These are phyloP conservation scores for Agrilus planipennis DNA, from an alignment of 1,140 invertebrate genomes.

Conservation along the genomic window DNA sequence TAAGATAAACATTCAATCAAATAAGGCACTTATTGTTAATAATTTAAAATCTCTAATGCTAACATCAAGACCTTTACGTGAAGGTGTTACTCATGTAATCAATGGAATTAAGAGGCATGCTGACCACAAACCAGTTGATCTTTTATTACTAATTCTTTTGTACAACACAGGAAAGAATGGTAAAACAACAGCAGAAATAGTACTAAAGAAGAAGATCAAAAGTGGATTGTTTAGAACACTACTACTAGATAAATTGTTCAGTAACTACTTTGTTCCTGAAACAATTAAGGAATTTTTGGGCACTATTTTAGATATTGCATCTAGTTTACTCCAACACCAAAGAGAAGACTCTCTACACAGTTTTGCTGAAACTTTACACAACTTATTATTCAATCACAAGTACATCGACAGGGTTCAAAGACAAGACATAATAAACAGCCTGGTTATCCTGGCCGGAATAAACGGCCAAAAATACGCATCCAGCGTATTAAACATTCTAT, in stretches of 20 bases:
- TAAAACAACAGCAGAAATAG: conserved; percentile 31
- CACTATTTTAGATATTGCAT: conserved; percentile 33
- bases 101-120: conserved; percentile 13
- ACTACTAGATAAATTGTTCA: conserved; percentile 31
- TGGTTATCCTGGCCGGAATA: conserved; percentile 17
- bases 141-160: conserved; percentile 34
- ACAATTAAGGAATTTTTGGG: conserved; percentile 32
- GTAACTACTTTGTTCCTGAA: conserved; percentile 28
- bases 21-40: conserved; percentile 22
- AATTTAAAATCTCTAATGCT: conserved; percentile 14
- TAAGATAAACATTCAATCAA: conserved; percentile 17
- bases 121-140: conserved; percentile 33
- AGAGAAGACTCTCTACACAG: conserved; percentile 14
- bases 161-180: conserved; percentile 31
- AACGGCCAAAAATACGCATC: conserved; percentile 17
- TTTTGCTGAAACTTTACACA: conserved; percentile 19
- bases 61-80: conserved; percentile 16
- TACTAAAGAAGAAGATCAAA: conserved; percentile 34
- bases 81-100: conserved; percentile 24
- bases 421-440: conserved; percentile 22
- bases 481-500: conserved; percentile 17
- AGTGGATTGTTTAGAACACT: conserved; percentile 30
- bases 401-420: conserved; percentile 14
- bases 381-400: conserved; percentile 18
- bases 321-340: conserved; percentile 16